Base-by-base conservation (phyloP, 2,113 vertebrate species). In the Leptodactylus fuscus region DNA sequence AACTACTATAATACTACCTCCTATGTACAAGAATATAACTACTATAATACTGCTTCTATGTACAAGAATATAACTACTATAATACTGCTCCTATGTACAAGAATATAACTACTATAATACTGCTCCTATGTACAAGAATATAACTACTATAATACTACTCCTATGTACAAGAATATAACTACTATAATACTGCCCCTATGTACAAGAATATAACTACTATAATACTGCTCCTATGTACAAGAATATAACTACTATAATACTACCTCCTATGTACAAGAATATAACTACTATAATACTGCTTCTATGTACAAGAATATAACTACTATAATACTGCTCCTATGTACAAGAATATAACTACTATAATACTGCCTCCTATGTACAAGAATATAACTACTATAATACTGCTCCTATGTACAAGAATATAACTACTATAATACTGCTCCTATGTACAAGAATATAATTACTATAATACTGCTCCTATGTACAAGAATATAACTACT, bases 61-160 rank as follows among this genome's bases (percentile, higher is more conserved):
- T 67, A 67, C 62, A 67, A 34, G 62, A 67, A 67, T 67, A 67
- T 67, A 67, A 67, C 62, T 67, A 67, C 29, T 62, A 62, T 62
- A 62, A 62, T 62, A 62, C 58, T 62, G 58, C 58, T 15, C 24
- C 58, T 29, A 62, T 62, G 16, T 62, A 62, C 58, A 62, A 29
- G 24, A 62, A 62, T 62, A 62, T 62, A 62, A 62, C 58, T 62
- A 62, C 58, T 62, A 62, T 62, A 62, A 62, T 62, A 62, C 58
- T 29, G 58, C 58, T 8, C 55, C 55, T 62, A 62, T 62, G 16
- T 62, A 62, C 58, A 62, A 62, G 58, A 62, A 62, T 62, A 62
- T 62, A 62, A 29, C 58, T 27, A 62, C 58, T n/a, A 55, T 55
- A 55, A 55, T 55, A 55, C 51, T 55, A 20, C 51, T 1, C 51